Base-by-base conservation (phyloP, 2,888 invertebrate genomes). In the Xestia ashworthii region DNA sequence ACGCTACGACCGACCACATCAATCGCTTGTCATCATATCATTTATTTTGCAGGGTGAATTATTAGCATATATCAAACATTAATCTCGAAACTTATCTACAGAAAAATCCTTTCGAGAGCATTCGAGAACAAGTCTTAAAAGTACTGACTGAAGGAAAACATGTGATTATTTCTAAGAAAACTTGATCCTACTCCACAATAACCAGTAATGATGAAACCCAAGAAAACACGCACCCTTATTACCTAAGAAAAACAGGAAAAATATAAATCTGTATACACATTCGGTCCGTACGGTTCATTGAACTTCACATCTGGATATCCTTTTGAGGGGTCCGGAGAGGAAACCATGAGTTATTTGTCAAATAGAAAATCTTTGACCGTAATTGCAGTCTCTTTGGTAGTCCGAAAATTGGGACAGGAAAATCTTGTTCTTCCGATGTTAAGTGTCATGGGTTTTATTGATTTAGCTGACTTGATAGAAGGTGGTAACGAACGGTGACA, bases 141-240 rank as follows among this genome's bases (percentile, higher is more conserved):
- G 3, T 6, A 62, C 25, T 58, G 4, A 14, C 9, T 12, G 14
- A 64, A 75, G 76, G 25, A 8, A 66, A 83, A 60, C 53, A 44
- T 66, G 22, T 76, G 72, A 83, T 86, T 84, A 83, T 80, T 74
- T 76, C 69, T 41, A 19, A 55, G 66, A 64, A 76, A 74, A 55
- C 50, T 25, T 32, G 22, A 74, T 58, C 32, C 48, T 62, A 74
- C 66, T 75, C 1, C 46, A 72, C 60, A 65, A 83, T 9, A 68
- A 60, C 55, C 14, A 16, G 8, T 53, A 64, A 67, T 46, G 67
- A 78, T 60, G 50, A 50, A 53, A 38, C 50, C 38, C 19, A 75
- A 76, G 70, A 78, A 80, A 86, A 83, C 75, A 86, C 71, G 73
- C 62, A 76, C 58, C 38, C 86, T 69, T 83, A 81, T 78, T 84